These are phyloP conservation scores for Percopsis transmontana DNA, from an alignment of 2,113 vertebrate species.

Conservation along the genomic window DNA sequence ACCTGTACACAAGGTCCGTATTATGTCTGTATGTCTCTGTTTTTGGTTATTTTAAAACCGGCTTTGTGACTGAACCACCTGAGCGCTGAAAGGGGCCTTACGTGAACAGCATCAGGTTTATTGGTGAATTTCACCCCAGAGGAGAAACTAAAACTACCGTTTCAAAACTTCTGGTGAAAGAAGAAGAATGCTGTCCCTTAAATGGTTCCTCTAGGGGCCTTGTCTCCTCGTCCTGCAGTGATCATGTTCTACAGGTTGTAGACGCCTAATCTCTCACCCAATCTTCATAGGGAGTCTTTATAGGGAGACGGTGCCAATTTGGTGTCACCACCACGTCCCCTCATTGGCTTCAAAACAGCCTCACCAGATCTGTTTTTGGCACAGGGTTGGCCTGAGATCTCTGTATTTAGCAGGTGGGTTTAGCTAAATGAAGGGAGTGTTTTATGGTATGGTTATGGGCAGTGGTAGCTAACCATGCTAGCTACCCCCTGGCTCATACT, in stretches of 20 bases:
- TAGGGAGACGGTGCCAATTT: slow-evolving; percentile 21
- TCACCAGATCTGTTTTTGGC: slow-evolving; percentile 29
- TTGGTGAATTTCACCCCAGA: slow-evolving; percentile 12
- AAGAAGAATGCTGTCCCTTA: slow-evolving; percentile 3
- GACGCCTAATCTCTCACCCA: neutral
- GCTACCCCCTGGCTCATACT: neutral
- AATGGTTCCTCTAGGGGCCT: slow-evolving; percentile 8
- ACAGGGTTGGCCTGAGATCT: neutral
- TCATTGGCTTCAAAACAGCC: slow-evolving; percentile 28
- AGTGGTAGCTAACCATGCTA: neutral
- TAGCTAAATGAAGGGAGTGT: slow-evolving; percentile 22
- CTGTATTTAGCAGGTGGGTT: slow-evolving; percentile 23
- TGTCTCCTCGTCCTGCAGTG: too few species aligned
- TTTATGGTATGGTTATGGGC: slow-evolving; percentile 29
- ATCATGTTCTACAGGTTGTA: neutral
- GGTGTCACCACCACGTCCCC: slow-evolving; percentile 42
- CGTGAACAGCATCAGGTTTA: slow-evolving; percentile 15
- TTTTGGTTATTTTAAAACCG: neutral
- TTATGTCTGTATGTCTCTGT: neutral
- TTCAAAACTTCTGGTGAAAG: too few species aligned
- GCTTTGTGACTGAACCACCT: too few species aligned
- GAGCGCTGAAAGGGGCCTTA: too few species aligned
- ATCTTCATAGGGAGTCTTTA: slow-evolving; percentile 1
- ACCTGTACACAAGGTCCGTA: neutral
- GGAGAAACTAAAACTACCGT: slow-evolving; percentile 8